Conservation (phyloP, 1,140 invertebrate genomes). For the Drosophila bocki region DNA sequence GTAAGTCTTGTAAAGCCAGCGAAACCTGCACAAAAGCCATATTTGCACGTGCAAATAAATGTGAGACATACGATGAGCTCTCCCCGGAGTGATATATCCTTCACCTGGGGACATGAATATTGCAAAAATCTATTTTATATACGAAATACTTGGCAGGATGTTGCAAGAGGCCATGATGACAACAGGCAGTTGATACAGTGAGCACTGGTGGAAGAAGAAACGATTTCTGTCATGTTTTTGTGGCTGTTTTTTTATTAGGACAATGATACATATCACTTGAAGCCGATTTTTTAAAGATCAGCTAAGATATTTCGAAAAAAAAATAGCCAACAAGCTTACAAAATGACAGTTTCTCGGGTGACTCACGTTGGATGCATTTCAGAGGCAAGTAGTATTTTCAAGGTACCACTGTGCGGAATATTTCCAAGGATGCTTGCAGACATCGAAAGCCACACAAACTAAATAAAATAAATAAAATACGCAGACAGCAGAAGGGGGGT, state of each 20-base stretch:
- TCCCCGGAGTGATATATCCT: constrained; percentile 15
- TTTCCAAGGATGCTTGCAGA: constrained; percentile 42
- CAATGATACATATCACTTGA: too few relatives aligned
- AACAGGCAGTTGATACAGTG: constrained; percentile 12
- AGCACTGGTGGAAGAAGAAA: not conserved
- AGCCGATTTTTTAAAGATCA: not conserved
- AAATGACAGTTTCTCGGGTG: too few relatives aligned
- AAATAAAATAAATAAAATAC: constrained; percentile 48
- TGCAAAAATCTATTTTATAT: constrained; percentile 25
- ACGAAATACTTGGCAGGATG: constrained; percentile 21
- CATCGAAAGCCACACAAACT: constrained; percentile 33
- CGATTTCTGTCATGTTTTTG: too few relatives aligned
- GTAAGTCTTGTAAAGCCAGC: not conserved
- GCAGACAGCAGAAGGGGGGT: constrained; percentile 11
- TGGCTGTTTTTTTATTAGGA: too few relatives aligned
- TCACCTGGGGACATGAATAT: constrained; percentile 28
- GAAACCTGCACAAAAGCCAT: constrained; percentile 13
- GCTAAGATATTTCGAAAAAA: not conserved
- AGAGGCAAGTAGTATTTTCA: not conserved
- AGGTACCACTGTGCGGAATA: constrained; percentile 17
- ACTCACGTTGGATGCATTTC: too few relatives aligned
- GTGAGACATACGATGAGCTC: constrained; percentile 2
- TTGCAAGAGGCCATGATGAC: not conserved
- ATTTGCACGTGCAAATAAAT: constrained; percentile 15
- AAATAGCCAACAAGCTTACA: not conserved